These are phyloP conservation scores for Tragelaphus scriptus DNA, from an alignment of 2,113 vertebrate genomes.

Conservation along the genomic window DNA sequence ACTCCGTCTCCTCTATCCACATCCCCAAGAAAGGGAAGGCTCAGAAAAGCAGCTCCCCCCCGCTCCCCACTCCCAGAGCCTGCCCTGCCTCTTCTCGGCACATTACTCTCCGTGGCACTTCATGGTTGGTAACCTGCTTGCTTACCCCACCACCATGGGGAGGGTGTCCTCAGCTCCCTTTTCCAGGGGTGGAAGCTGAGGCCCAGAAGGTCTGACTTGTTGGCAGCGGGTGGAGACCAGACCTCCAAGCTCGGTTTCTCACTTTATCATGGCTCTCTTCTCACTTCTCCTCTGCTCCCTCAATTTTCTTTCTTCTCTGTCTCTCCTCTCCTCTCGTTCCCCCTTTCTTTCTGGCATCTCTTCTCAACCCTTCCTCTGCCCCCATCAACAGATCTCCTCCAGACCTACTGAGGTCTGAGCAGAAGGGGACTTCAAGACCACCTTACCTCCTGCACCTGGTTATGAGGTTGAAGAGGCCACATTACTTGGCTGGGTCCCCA, in stretches of 20 bases:
- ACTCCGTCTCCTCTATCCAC: not conserved
- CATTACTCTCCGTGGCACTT: not conserved
- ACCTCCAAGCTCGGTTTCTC: not conserved
- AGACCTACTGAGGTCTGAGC: not conserved
- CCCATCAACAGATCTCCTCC: not conserved
- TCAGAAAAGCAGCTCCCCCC: not conserved
- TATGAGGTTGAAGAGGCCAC: not conserved
- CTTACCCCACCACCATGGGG: not conserved
- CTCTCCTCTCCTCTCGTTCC: not conserved
- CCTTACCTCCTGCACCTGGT: not conserved
- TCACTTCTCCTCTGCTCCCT: not conserved
- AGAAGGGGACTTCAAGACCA: not conserved
- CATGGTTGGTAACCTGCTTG: not conserved
- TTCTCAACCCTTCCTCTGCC: not conserved
- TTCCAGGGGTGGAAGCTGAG: not conserved
- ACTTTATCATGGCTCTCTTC: not conserved
- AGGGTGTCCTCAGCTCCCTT: not conserved
- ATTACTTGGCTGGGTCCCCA: not conserved
- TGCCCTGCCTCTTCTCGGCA: not conserved
- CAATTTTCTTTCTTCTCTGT: not conserved
- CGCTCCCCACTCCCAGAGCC: not conserved
- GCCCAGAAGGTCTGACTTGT: not conserved
- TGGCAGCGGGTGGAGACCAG: not conserved
- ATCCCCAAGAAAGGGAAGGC: not conserved
- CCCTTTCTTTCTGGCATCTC: not conserved